Percentiles rank a stretch among this genome's conserved stretches.
Conservation (phyloP, 2,888 invertebrate genomes). For the Mimachlamys varia region DNA sequence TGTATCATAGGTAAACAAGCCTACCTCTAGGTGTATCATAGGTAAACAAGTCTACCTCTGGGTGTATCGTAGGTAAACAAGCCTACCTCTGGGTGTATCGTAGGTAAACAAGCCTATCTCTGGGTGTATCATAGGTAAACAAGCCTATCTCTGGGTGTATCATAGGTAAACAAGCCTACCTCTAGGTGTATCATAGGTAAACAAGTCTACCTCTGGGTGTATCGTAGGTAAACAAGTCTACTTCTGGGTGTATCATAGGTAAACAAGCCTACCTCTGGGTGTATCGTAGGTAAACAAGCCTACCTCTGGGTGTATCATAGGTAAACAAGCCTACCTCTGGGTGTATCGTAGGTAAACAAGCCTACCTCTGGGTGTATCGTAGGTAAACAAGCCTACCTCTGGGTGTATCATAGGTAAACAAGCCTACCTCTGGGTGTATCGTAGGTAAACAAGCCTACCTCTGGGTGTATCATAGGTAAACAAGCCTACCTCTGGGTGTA, state of each 20-base stretch:
- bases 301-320: background rate
- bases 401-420: background rate
- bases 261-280: background rate
- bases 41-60: background rate
- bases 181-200: background rate
- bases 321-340: background rate
- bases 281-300: background rate
- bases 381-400: background rate
- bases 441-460: background rate
- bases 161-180: background rate
- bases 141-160: background rate
- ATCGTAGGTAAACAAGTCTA: background rate
- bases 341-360: background rate
- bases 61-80: background rate
- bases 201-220: background rate
- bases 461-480: background rate
- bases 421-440: background rate
- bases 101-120: background rate
- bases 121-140: background rate
- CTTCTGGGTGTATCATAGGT: background rate
- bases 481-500: background rate
- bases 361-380: background rate
- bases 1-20: background rate
- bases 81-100: background rate
- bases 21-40: background rate